Conservation (phyloP, 2,888 invertebrate species). For the Eledona agricola region DNA sequence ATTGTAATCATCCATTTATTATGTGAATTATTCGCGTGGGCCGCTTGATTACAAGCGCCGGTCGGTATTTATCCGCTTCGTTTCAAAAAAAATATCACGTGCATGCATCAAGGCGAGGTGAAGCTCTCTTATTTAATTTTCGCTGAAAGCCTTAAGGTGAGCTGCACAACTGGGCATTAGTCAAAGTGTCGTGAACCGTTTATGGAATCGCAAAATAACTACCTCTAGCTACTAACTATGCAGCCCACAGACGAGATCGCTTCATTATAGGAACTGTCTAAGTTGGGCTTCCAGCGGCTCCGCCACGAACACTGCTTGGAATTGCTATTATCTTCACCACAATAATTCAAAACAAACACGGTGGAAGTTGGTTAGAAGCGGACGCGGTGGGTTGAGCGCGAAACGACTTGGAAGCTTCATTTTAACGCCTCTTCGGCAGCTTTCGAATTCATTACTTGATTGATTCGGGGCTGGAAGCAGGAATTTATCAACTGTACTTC, state of each 20-base stretch:
- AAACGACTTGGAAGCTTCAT: too few relatives aligned
- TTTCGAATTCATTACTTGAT: too few relatives aligned
- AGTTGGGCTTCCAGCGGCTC: constrained; percentile 5
- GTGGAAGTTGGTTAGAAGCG: too few relatives aligned
- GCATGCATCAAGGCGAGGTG: constrained; percentile 4
- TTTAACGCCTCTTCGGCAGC: too few relatives aligned
- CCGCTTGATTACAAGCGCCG: constrained; percentile 11
- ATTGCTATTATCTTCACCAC: too few relatives aligned
- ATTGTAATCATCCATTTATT: constrained; percentile 27
- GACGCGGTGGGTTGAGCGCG: too few relatives aligned
- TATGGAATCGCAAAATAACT: constrained; percentile 24
- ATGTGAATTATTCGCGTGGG: constrained; percentile 27
- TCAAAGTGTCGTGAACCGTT: constrained; percentile 29
- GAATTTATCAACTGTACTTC: too few relatives aligned
- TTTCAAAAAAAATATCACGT: constrained; percentile 7
- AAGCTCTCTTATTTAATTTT: constrained; percentile 21
- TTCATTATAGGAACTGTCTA: constrained; percentile 27
- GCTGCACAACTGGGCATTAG: constrained; percentile 15
- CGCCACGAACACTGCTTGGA: constrained; percentile 8
- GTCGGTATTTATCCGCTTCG: constrained; percentile 10
- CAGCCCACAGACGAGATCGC: constrained; percentile 26
- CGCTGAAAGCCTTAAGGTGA: constrained; percentile 4
- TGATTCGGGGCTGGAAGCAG: too few relatives aligned
- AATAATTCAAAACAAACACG: too few relatives aligned
- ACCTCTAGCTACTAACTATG: constrained; percentile 28